A percentile compares a stretch with the other conserved stretches of the same genome.
These are phyloP conservation scores for Euzophera pinguis DNA, from an alignment of 2,888 invertebrate species.

Conservation along the genomic window DNA sequence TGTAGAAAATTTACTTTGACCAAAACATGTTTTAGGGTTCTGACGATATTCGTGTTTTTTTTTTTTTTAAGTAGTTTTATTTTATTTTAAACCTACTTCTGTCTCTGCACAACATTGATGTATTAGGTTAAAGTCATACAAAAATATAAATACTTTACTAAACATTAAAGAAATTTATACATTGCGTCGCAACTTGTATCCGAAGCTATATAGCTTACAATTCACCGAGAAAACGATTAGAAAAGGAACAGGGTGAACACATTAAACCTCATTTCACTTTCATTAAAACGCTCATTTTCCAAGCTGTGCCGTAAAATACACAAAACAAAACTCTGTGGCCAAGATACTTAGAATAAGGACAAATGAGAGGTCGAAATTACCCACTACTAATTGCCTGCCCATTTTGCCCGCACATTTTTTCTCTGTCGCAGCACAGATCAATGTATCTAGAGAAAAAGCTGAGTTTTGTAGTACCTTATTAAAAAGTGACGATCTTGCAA, in stretches of 20 bases:
- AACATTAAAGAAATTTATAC: too few relatives aligned
- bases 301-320: neutral
- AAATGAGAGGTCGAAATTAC: conserved; percentile 12
- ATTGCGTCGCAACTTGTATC: too few relatives aligned
- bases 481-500: neutral
- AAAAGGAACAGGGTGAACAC: neutral
- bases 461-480: neutral
- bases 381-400: conserved; percentile 18
- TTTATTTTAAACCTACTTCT: too few relatives aligned
- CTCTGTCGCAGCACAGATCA: neutral
- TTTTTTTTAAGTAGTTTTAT: too few relatives aligned
- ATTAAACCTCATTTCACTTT: neutral
- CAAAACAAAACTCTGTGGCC: conserved; percentile 1
- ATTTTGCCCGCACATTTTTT: conserved; percentile 15
- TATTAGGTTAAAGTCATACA: too few relatives aligned
- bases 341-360: conserved; percentile 8
- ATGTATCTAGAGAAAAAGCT: neutral
- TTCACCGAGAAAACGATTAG: neutral
- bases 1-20: too few relatives aligned
- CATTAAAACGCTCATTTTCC: neutral
- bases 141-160: too few relatives aligned
- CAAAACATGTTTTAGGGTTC: too few relatives aligned
- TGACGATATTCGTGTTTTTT: too few relatives aligned
- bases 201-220: neutral
- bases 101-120: too few relatives aligned